A percentile compares a stretch with the other conserved stretches of the same genome.
Conservation (phyloP, 2,797 vertebrate genomes). For the Typhlichthys eigenmanni region DNA sequence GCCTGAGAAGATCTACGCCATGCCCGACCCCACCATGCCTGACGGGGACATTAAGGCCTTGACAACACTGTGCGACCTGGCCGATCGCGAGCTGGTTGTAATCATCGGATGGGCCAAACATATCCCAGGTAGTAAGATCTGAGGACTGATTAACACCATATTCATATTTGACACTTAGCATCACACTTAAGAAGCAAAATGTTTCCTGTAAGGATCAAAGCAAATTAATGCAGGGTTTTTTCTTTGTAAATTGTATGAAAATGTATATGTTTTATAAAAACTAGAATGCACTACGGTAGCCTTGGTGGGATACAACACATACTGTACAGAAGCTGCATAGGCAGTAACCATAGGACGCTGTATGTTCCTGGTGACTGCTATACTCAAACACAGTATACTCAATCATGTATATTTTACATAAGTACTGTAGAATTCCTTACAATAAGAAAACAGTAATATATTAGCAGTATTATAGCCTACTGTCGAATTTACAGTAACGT, state of each 20-base stretch:
- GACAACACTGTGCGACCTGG: constrained; percentile 95
- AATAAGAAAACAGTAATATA: too few species aligned
- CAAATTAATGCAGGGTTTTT: too few species aligned
- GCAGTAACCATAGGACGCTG: too few species aligned
- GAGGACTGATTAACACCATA: neutral
- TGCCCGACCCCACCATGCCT: constrained; percentile 94
- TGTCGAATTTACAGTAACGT: neutral
- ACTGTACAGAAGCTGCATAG: too few species aligned
- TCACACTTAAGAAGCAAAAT: neutral
- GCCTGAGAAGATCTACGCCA: constrained; percentile 97
- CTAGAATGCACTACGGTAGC: too few species aligned
- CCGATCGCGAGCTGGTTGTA: constrained; percentile 95
- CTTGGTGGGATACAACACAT: too few species aligned
- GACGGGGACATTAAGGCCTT: constrained; percentile 97
- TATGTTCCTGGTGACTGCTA: too few species aligned
- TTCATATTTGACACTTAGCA: neutral
- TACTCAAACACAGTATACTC: too few species aligned
- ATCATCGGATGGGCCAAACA: constrained; percentile 99
- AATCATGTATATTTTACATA: too few species aligned
- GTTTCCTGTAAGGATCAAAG: neutral
- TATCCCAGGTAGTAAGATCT: constrained; percentile 89
- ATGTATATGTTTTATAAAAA: too few species aligned
- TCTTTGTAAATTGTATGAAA: too few species aligned
- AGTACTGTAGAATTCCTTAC: too few species aligned
- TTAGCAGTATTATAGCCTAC: neutral